A percentile compares a stretch with the other conserved stretches of the same genome.
These are phyloP conservation scores for Chaetorhynchus papuensis DNA, from an alignment of 2,113 vertebrate genomes.

Conservation along the genomic window DNA sequence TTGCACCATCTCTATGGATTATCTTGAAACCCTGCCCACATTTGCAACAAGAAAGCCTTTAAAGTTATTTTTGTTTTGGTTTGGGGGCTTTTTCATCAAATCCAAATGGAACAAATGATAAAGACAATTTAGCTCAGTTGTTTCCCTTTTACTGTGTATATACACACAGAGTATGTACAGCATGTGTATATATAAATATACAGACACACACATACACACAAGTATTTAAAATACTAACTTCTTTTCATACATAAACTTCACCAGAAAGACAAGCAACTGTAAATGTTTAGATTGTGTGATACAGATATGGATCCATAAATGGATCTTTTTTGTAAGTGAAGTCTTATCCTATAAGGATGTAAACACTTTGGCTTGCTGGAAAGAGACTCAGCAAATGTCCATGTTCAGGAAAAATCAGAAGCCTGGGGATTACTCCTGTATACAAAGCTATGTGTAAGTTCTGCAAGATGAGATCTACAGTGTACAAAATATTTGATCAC, in stretches of 20 bases:
- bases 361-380: not conserved
- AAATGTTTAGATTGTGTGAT: not conserved
- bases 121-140: not conserved
- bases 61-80: not conserved
- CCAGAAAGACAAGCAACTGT: not conserved
- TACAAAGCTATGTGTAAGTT: not conserved
- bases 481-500: not conserved
- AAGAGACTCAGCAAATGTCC: not conserved
- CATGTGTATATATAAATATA: not conserved
- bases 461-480: not conserved
- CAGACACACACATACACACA: not conserved
- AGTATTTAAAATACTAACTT: not conserved
- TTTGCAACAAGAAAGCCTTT: not conserved
- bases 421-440: not conserved
- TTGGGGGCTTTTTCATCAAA: not conserved
- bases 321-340: not conserved
- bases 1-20: slow-evolving; percentile 1
- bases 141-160: not conserved
- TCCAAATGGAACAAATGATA: not conserved
- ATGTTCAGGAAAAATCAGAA: not conserved
- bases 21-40: slow-evolving; percentile 13
- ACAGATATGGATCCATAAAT: not conserved
- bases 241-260: not conserved
- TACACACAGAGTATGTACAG: not conserved
- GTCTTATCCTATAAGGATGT: not conserved